phyloP scores from a whole-genome alignment of 2,888 invertebrate genomes.

The Trilocha varians region DNA sequence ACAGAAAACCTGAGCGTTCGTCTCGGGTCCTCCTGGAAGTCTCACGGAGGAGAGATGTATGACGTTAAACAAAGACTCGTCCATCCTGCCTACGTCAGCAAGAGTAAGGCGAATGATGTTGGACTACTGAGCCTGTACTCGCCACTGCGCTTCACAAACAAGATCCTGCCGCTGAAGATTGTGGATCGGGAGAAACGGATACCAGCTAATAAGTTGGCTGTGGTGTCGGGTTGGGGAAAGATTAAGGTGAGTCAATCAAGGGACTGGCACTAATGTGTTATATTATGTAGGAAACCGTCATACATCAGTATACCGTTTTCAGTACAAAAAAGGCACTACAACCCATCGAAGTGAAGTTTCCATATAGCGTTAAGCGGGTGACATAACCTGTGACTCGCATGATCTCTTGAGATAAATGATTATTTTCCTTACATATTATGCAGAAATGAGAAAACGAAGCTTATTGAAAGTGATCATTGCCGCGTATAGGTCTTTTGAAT shows the following conservation, averaged over 20 bases:
- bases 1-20: slow-evolving; percentile 56
- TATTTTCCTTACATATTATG: no score
- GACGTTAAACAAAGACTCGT: slow-evolving; percentile 52
- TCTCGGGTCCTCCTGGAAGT: slow-evolving; percentile 65
- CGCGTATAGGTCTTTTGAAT: no score
- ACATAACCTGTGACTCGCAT: no score
- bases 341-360: no score
- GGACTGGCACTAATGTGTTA: no score
- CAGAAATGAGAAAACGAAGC: no score
- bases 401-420: no score
- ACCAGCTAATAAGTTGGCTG: slow-evolving; percentile 39
- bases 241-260: slow-evolving; percentile 43
- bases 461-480: no score
- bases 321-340: no score
- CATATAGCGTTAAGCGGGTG: no score
- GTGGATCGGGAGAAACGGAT: slow-evolving; percentile 35
- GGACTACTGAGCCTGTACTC: slow-evolving; percentile 54
- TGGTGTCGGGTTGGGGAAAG: slow-evolving; percentile 66
- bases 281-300: no score
- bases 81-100: slow-evolving; percentile 58
- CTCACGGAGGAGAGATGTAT: slow-evolving; percentile 65
- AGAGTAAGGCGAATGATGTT: slow-evolving; percentile 61
- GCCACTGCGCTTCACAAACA: slow-evolving; percentile 47
- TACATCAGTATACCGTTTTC: no score
- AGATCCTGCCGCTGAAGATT: slow-evolving; percentile 49